Conservation (phyloP, 2,797 vertebrate genomes). For the Cichlasoma orientale region DNA sequence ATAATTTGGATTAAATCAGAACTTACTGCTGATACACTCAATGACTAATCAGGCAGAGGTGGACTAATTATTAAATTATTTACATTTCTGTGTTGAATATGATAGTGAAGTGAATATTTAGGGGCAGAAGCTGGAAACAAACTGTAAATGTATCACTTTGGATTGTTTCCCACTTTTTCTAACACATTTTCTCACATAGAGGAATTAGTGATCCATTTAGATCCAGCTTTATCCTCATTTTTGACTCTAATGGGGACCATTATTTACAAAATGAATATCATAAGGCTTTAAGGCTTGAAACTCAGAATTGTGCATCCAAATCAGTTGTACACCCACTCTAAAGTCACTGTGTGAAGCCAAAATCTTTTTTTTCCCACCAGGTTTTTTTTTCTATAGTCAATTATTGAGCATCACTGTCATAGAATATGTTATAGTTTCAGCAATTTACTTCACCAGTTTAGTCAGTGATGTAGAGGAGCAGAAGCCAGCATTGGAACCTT, state of each 20-base stretch:
- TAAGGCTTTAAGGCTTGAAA: neutral
- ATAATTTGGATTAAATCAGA: neutral
- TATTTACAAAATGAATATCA: accelerated
- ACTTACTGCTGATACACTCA: neutral
- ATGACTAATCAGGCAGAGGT: neutral
- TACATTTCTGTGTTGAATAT: neutral
- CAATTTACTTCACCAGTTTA: neutral
- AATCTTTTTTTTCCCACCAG: neutral
- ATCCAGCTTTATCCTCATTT: neutral
- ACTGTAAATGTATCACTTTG: neutral
- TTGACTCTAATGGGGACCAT: neutral
- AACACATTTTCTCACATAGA: neutral
- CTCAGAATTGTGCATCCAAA: accelerated
- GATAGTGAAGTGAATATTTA: neutral
- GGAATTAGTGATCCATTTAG: neutral
- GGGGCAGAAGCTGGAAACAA: neutral
- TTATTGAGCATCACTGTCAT: neutral
- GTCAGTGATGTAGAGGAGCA: neutral
- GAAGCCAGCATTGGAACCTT: neutral
- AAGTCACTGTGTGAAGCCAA: neutral
- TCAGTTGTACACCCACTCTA: neutral
- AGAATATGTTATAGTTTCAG: neutral
- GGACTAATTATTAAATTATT: neutral
- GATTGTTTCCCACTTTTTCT: neutral
- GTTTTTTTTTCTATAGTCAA: neutral